Base-by-base conservation (phyloP, 37 sponge, comb jelly and placozoan genomes). In the Oscarella lobularis region DNA sequence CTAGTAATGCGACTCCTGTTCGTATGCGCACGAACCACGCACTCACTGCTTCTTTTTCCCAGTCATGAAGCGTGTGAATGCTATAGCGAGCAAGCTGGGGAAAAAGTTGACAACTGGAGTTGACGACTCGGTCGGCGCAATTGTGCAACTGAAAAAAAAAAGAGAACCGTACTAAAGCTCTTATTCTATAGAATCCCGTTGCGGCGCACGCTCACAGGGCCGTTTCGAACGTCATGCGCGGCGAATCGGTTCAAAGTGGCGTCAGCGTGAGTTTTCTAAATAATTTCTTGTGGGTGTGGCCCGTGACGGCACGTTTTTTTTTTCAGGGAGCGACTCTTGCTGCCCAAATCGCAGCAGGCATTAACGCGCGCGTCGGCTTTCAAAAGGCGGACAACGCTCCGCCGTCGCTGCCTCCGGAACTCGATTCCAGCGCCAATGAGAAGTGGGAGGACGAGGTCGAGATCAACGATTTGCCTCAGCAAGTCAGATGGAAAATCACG, bases 381-480 rank as follows among this genome's bases (percentile, higher is more conserved):
- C 37, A 39, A 39, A 76, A 32, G 33, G 77, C 77, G 3, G 67
- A 76, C n/a, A n/a, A n/a, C n/a, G n/a, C n/a, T n/a, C n/a, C n/a
- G n/a, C n/a, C n/a, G n/a, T n/a, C n/a, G n/a, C n/a, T n/a, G n/a
- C n/a, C n/a, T n/a, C n/a, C n/a, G n/a, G n/a, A n/a, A n/a, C n/a
- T n/a, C n/a, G n/a, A n/a, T n/a, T n/a, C n/a, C n/a, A n/a, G n/a
- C n/a, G n/a, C n/a, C n/a, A n/a, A 6, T 3, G 38, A 67, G 14
- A 67, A 70, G 27, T 87, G 81, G n/a, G 81, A 81, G 48, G 98
- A 93, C 30, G 94, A 92, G 71, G 80, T 97, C 3, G 94, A 90
- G 74, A 97, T 97, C 38, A 97, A 97, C 71, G 90, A 87, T 36
- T 87, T 97, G 75, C 98, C 98, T 2, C 98, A 97, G 70, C 91